These are phyloP conservation scores for Eriocheir sinensis DNA, from an alignment of 1,140 invertebrate genomes.

Conservation along the genomic window DNA sequence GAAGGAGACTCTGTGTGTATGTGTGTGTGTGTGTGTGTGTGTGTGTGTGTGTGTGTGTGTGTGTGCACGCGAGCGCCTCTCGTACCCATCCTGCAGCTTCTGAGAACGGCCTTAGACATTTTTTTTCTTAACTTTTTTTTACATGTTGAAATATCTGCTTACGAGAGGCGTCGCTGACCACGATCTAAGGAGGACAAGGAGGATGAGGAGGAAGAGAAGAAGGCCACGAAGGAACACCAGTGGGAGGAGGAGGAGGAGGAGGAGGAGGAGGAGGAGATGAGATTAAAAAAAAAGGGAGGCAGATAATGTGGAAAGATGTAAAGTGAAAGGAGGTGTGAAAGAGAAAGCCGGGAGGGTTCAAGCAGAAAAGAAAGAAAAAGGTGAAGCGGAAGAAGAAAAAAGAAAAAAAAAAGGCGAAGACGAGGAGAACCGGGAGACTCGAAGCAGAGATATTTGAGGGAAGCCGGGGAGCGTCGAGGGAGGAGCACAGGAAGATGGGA, in stretches of 20 bases:
- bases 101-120: too few relatives aligned
- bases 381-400: background rate
- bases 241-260: background rate
- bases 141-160: constrained; percentile 16
- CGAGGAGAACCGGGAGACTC: too few relatives aligned
- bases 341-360: background rate
- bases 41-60: background rate
- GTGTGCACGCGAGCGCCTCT: background rate
- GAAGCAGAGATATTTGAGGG: background rate
- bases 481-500: background rate
- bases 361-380: background rate
- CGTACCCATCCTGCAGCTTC: too few relatives aligned
- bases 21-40: background rate
- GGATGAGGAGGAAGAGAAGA: background rate
- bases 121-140: background rate
- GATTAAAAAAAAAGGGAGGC: background rate
- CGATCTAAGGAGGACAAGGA: constrained; percentile 1
- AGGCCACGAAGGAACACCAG: too few relatives aligned
- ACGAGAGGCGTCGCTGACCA: background rate
- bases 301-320: background rate
- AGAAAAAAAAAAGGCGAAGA: background rate
- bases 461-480: background rate
- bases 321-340: background rate
- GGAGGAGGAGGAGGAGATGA: constrained; percentile 13
- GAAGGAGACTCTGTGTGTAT: background rate